phyloP scores from a whole-genome alignment of 2,888 invertebrate genomes.

The Hermaeophaga mercurialis region DNA sequence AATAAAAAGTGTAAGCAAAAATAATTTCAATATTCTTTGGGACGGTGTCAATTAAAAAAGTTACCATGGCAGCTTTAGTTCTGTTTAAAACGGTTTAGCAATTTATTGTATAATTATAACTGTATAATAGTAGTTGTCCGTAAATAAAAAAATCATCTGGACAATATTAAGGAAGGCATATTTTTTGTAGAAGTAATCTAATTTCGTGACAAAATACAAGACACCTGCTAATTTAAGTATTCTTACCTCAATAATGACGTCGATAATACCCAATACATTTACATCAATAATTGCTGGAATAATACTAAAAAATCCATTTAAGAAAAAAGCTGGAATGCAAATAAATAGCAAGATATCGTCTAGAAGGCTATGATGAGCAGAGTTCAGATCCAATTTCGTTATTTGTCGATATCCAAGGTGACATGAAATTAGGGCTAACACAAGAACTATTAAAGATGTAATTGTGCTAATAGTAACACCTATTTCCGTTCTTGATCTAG shows the following conservation, averaged over 20 bases:
- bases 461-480: constrained; percentile 61
- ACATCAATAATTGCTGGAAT: constrained; percentile 63
- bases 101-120: too few relatives aligned
- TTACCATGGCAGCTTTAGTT: too few relatives aligned
- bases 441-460: constrained; percentile 63
- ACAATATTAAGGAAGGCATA: too few relatives aligned
- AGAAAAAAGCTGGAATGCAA: constrained; percentile 74
- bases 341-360: constrained; percentile 74
- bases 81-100: too few relatives aligned
- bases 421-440: constrained; percentile 64
- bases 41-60: too few relatives aligned
- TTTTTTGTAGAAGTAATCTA: too few relatives aligned
- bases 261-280: constrained; percentile 37
- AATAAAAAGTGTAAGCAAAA: too few relatives aligned
- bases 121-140: too few relatives aligned
- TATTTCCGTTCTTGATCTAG: constrained; percentile 48
- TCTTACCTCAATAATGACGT: constrained; percentile 43
- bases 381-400: constrained; percentile 68
- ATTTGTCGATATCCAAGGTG: constrained; percentile 68
- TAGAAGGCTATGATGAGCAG: constrained; percentile 66
- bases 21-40: too few relatives aligned
- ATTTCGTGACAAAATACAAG: too few relatives aligned
- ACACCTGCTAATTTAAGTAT: too few relatives aligned
- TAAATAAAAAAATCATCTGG: too few relatives aligned
- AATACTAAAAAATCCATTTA: constrained; percentile 71